Evolutionary conservation across 2,888 invertebrate genomes (phyloP), one percentile per base, ranked within the genome.

Genomic region (Agriopis marginaria): DNA sequence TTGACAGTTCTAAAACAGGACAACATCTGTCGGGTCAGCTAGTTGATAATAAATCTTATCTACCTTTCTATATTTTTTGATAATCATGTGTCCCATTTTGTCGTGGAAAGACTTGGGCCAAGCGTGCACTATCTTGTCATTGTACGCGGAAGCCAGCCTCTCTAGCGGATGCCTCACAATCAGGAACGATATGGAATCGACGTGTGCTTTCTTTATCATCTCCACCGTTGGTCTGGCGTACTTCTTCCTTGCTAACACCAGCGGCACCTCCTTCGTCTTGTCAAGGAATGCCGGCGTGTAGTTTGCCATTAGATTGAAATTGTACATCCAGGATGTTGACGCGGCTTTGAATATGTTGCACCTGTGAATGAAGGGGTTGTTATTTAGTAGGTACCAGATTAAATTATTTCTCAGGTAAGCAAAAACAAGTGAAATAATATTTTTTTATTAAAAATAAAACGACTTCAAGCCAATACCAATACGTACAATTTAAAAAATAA

Each of bases 251-350:
- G 98, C 98, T 82, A 97, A 89, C 76, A 96, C 96, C 75, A 98
- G 94, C 61, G 97, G 97, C 62, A 97, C 97, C 82, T 96, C 95
- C 86, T 97, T 97, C 67, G 97, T 97, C 82, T 96, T 96, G 84
- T 96, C 96, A 78, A 97, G 92, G 90, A 97, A 97, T 63, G 96
- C 95, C 10, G 97, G 96, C 68, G 96, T 96, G 88, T 97, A 97
- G 79, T 98, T 98, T 9, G 97, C 97, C 89, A 98, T 95, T 63
- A 97, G 91, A 89, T 98, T 97, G 90, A 98, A 98, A 90, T 98
- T 98, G 90, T 97, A 97, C 97, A 98, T 97, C 98, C 98, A 98
- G 0, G 98, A 97, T 17, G 98, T 97, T n/a, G 98, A 98, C 3
- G 97, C 97, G 7, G 97, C 97, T 94, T 97, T 97, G 86, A 97